phyloP scores from a whole-genome alignment of 2,888 invertebrate species.

The Dysmachus trigonus region DNA sequence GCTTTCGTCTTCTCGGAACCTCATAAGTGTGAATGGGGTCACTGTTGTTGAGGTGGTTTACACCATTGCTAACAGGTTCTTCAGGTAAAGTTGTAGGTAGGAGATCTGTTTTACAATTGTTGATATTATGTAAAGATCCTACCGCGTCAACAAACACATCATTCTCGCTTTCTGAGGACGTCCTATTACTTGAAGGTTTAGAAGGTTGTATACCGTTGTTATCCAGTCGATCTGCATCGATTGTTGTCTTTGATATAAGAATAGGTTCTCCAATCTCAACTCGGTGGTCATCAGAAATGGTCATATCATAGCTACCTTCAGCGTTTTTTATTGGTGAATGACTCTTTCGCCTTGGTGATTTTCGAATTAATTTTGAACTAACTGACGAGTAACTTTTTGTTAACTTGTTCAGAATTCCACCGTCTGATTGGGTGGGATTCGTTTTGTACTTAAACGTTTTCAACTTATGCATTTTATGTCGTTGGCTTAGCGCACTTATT shows the following conservation, averaged over 20 bases:
- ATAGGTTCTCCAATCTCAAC: constrained; percentile 63
- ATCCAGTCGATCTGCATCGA: constrained; percentile 61
- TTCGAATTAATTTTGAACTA: constrained; percentile 59
- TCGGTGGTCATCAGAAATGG: constrained; percentile 61
- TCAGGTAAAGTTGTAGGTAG: constrained; percentile 43
- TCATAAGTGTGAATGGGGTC: constrained; percentile 18
- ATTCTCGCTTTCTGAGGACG: constrained; percentile 59
- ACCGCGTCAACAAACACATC: constrained; percentile 61
- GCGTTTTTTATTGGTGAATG: constrained; percentile 57
- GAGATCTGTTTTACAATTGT: constrained; percentile 51
- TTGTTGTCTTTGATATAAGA: constrained; percentile 62
- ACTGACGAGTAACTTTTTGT: constrained; percentile 62
- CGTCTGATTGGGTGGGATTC: constrained; percentile 46
- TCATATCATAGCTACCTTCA: constrained; percentile 64
- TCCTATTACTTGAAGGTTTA: constrained; percentile 40
- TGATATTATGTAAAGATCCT: constrained; percentile 54
- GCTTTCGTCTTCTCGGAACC: not conserved
- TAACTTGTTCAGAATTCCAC: constrained; percentile 59
- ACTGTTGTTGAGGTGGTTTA: constrained; percentile 9
- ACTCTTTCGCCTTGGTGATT: constrained; percentile 55
- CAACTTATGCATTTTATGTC: constrained; percentile 52
- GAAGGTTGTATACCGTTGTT: constrained; percentile 46
- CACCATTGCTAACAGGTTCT: not conserved
- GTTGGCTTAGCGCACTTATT: not conserved
- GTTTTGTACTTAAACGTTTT: constrained; percentile 53